A percentile compares a stretch with the other conserved stretches of the same genome.
phyloP scores from a whole-genome alignment of 2,113 vertebrate species.

The Cettia cetti region DNA sequence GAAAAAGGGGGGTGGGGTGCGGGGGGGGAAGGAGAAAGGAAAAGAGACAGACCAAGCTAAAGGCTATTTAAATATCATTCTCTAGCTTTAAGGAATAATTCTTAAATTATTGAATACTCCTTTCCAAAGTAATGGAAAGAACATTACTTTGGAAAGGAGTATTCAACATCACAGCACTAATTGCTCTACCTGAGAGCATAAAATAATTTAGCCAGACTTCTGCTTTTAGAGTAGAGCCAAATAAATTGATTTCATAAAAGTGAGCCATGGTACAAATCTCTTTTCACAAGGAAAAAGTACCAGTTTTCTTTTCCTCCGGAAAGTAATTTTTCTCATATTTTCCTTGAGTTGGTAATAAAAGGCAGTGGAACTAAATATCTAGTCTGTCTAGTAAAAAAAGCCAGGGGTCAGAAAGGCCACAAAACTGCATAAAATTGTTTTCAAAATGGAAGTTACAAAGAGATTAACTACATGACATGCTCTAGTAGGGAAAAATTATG shows the following conservation, averaged over 20 bases:
- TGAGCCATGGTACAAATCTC: not conserved
- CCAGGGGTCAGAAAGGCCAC: not conserved
- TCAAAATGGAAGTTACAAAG: not conserved
- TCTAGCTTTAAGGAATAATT: not conserved
- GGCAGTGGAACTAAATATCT: not conserved
- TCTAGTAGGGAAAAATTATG: not conserved
- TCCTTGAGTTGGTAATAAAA: constrained; percentile 8
- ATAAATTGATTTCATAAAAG: not conserved
- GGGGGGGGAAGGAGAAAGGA: no score
- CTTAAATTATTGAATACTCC: no score
- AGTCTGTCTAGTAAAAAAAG: not conserved
- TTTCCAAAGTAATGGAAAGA: not conserved
- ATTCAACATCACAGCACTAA: not conserved
- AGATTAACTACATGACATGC: not conserved
- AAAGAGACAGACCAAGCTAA: not conserved
- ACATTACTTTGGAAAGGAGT: not conserved
- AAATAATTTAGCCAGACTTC: not conserved
- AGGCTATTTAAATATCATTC: not conserved
- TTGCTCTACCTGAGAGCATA: not conserved
- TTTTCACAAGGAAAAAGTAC: not conserved
- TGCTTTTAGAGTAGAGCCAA: not conserved
- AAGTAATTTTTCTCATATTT: not conserved
- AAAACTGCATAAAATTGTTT: not conserved
- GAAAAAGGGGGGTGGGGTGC: not conserved
- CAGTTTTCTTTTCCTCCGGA: not conserved